phyloP scores from a whole-genome alignment of 2,113 vertebrate genomes.

The Okapia johnstoni region DNA sequence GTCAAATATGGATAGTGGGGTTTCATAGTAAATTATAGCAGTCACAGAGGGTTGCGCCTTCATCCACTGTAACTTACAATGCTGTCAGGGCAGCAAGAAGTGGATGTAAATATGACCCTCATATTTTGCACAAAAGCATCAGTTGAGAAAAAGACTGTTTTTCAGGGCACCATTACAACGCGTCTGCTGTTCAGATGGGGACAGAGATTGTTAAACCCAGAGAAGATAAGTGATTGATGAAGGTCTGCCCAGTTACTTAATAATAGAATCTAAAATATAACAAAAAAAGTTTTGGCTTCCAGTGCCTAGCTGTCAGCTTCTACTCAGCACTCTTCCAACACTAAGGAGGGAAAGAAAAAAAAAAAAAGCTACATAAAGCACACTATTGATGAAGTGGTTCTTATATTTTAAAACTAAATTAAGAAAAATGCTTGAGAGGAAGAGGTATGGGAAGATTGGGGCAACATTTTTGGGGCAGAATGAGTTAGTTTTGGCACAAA shows the following conservation, averaged over 20 bases:
- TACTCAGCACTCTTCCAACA: slow-evolving; percentile 32
- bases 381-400: slow-evolving; percentile 16
- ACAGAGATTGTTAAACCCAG: not conserved
- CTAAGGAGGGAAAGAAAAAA: not conserved
- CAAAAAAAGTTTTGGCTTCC: not conserved
- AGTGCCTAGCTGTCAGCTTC: slow-evolving; percentile 9
- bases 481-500: slow-evolving; percentile 59
- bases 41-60: not conserved
- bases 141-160: not conserved
- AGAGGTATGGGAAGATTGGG: not conserved
- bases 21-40: not conserved
- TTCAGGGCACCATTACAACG: not conserved
- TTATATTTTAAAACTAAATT: slow-evolving; percentile 38
- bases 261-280: not conserved
- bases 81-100: not conserved
- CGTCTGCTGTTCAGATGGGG: not conserved
- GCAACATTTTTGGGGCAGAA: not conserved
- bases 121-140: not conserved
- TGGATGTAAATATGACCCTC: not conserved
- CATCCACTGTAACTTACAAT: not conserved
- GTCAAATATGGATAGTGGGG: not conserved
- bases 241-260: not conserved
- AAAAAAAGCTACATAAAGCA: not conserved
- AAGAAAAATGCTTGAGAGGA: slow-evolving; percentile 53
- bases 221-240: not conserved